Conservation (phyloP, 1,140 invertebrate species). For the Myzus persicae region DNA sequence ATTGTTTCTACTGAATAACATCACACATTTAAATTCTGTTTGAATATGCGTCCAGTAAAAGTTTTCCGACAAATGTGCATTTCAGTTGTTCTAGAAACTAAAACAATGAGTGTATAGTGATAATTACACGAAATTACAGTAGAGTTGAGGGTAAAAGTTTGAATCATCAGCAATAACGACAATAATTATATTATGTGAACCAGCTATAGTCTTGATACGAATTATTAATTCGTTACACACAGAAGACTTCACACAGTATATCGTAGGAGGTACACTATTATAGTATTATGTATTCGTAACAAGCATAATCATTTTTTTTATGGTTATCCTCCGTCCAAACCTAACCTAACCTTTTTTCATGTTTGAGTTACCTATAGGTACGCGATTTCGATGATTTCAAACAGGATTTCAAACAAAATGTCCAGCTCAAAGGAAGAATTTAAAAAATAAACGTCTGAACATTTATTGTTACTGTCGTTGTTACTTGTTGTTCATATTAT, state of each 20-base stretch:
- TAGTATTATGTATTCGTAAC: too few species aligned
- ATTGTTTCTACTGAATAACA: not conserved
- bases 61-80: not conserved
- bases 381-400: not conserved
- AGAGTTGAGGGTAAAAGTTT: not conserved
- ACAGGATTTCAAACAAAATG: not conserved
- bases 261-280: too few species aligned
- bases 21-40: conserved; percentile 2
- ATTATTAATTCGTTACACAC: not conserved
- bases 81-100: not conserved
- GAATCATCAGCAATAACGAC: not conserved
- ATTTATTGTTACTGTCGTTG: not conserved
- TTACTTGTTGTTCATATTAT: too few species aligned
- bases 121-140: not conserved
- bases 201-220: not conserved
- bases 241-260: not conserved
- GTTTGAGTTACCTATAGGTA: too few species aligned
- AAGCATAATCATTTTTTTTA: too few species aligned
- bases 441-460: not conserved
- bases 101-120: conserved; percentile 4
- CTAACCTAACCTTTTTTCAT: not conserved
- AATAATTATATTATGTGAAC: not conserved
- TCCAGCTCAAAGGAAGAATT: not conserved
- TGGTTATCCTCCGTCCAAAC: not conserved
- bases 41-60: not conserved